Evolutionary conservation across 2,888 invertebrate genomes (phyloP).

Genomic region (Patella depressa): DNA sequence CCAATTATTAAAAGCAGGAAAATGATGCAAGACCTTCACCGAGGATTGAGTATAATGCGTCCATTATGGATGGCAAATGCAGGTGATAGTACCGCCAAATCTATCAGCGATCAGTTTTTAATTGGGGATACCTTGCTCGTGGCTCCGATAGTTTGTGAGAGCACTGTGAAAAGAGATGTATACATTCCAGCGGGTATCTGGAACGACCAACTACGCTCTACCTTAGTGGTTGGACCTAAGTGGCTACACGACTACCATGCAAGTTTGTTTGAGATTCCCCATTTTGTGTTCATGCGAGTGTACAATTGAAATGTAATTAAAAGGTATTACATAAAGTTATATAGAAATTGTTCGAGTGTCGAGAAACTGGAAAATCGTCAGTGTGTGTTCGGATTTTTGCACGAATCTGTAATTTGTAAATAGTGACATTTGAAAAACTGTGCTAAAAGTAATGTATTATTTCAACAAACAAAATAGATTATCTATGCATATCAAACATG

Average conservation of each 20-base stretch:
- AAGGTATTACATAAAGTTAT: background rate
- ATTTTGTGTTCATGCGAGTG: constrained; percentile 39
- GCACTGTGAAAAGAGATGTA: constrained; percentile 44
- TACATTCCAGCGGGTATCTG: constrained; percentile 75
- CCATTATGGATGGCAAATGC: constrained; percentile 61
- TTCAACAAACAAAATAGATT: too few relatives aligned
- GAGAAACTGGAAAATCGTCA: too few relatives aligned
- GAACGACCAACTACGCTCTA: constrained; percentile 77
- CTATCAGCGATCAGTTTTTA: constrained; percentile 57
- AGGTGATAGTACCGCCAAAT: constrained; percentile 41
- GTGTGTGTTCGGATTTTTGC: too few relatives aligned
- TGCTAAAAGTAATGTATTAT: too few relatives aligned
- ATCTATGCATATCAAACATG: too few relatives aligned
- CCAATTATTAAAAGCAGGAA: constrained; percentile 73
- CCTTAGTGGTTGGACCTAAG: constrained; percentile 43
- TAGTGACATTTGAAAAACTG: too few relatives aligned
- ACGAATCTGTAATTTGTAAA: too few relatives aligned
- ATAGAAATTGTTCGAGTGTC: background rate
- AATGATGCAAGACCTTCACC: constrained; percentile 76
- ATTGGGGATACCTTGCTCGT: constrained; percentile 56
- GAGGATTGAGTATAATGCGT: constrained; percentile 76
- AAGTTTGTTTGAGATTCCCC: constrained; percentile 37
- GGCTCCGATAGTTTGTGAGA: constrained; percentile 61
- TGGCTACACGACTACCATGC: constrained; percentile 38
- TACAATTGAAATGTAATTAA: constrained; percentile 11